A percentile compares a stretch with the other conserved stretches of the same genome.
phyloP scores from a whole-genome alignment of 64 coral and sea anemone genomes.

The Montipora sp. region DNA sequence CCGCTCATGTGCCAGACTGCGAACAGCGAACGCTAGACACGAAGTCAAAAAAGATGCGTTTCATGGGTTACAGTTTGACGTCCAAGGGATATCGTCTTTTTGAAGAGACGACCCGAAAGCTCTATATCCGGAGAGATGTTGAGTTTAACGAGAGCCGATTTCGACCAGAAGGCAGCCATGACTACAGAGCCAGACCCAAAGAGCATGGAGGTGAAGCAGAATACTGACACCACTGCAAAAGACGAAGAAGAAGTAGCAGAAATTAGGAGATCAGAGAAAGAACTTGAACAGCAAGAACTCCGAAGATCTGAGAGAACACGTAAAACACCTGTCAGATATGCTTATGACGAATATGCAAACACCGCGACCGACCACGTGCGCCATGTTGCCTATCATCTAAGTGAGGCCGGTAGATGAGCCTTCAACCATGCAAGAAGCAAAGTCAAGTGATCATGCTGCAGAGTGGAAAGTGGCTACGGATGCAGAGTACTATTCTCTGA shows the following conservation, averaged over 20 bases:
- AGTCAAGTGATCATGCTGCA: conserved; percentile 16
- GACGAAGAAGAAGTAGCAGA: not conserved
- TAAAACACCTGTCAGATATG: conserved; percentile 52
- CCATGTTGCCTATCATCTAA: conserved; percentile 29
- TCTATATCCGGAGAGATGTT: conserved; percentile 57
- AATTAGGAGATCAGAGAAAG: not conserved
- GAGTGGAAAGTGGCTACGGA: conserved; percentile 5
- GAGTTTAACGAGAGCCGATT: conserved; percentile 56
- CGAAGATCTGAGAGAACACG: conserved; percentile 2
- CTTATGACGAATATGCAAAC: conserved; percentile 38
- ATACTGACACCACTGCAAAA: not conserved
- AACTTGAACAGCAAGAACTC: not conserved
- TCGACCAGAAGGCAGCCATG: not conserved
- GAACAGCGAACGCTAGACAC: conserved; percentile 41
- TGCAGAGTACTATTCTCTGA: conserved; percentile 20
- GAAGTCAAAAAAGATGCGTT: conserved; percentile 49
- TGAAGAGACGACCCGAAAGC: conserved; percentile 50
- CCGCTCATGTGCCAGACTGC: conserved; percentile 9
- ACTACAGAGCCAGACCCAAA: not conserved
- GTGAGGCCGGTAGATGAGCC: not conserved
- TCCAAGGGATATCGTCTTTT: conserved; percentile 59
- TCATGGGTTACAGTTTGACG: conserved; percentile 48
- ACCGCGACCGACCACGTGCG: not conserved
- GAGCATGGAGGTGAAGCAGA: not conserved
- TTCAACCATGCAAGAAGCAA: conserved; percentile 7